Base-by-base conservation (phyloP, 2,113 vertebrate species). In the Barnardius zonarius region DNA sequence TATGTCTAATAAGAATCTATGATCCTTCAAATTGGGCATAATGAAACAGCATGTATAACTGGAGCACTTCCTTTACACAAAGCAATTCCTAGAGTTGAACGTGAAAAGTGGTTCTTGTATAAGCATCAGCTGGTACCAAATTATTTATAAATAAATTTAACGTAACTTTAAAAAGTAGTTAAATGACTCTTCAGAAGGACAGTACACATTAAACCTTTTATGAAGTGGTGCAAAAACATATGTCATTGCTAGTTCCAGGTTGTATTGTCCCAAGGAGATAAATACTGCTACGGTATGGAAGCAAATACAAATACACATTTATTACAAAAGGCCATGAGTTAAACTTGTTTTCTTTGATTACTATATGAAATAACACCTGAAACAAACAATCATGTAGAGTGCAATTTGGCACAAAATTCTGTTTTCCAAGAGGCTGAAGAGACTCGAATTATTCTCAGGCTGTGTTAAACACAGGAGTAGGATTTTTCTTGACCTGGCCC, bases 71-170 rank as follows among this genome's bases (percentile, higher is more conserved):
- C 27, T 78, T 91, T 88, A 44, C 64, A 63, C 79, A 81, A 57
- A 76, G 28, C 24, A 72, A 20, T 90, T 86, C 23, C 22, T 68
- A 39, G 69, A 92, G 62, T 33, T 87, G 44, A 93, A 76, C 6
- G 9, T 54, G 13, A 90, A 46, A 84, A 93, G 31, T 72, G 11
- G 46, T 94, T 66, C 20, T 79, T 67, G 31, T 76, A 11, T 64
- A 27, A 93, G 88, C 48, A 86, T 51, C 74, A 87, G 91, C 83
- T 96, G 46, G 69, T 93, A 94, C 86, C 85, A 93, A 91, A 94
- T 73, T 46, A 61, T 51, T 91, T 54, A 84, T 63, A 24, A 27
- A 62, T 61, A 55, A 66, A 91, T 63, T 46, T 83, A 75, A 67
- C 17, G 24, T 52, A 95, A 92, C 83, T 96, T 96, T 95, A 94